phyloP scores from a whole-genome alignment of 1,140 invertebrate genomes.

The Leptopilina boulardi region DNA sequence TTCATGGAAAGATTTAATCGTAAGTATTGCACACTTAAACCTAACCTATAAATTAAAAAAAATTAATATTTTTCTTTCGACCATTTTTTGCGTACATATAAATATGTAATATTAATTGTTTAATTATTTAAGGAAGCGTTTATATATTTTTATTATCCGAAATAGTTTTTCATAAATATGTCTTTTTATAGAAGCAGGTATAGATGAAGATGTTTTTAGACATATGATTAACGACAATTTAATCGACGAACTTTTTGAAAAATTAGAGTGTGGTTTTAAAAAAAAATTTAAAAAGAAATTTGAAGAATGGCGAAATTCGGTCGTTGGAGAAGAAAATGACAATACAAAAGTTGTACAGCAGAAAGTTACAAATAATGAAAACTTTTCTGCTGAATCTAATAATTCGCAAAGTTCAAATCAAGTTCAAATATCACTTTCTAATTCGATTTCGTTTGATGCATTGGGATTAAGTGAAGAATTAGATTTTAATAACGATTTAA shows the following conservation, averaged over 20 bases:
- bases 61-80: too few relatives aligned
- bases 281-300: conserved; percentile 2
- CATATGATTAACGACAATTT: not conserved
- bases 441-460: too few relatives aligned
- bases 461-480: not conserved
- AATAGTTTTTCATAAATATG: not conserved
- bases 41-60: conserved; percentile 7
- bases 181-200: not conserved
- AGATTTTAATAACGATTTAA: too few relatives aligned
- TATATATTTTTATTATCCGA: not conserved
- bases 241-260: not conserved
- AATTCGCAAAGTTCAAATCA: not conserved
- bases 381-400: not conserved
- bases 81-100: not conserved
- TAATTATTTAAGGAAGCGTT: not conserved
- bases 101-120: not conserved
- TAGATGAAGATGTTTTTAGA: not conserved
- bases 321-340: not conserved
- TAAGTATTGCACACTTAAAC: not conserved
- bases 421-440: not conserved
- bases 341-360: not conserved
- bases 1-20: not conserved
- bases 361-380: too few relatives aligned
- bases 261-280: not conserved
- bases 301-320: not conserved